Base-by-base conservation (phyloP, 53 echinoderm and acorn worm genomes). In the Hippasteria phrygiana region DNA sequence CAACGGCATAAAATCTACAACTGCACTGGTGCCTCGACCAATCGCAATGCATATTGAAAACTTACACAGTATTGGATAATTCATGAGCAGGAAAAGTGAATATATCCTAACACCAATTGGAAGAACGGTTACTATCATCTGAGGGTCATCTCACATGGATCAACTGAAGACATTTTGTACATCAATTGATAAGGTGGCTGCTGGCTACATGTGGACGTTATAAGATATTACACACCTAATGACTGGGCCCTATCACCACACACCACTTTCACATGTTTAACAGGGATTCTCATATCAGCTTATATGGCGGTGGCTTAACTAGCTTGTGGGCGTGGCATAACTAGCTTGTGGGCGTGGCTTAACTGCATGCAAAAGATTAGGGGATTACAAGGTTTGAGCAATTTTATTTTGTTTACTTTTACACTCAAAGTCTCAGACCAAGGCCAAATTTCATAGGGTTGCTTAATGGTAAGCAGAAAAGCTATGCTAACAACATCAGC, bases 1-100 rank as follows among this genome's bases (percentile, higher is more conserved):
- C 59, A 59, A 59, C 59, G n/a, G 59, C 59, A 59, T 59, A 18
- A 59, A 17, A 59, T 59, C 59, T 59, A 59, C 59, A 45, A 45
- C 6, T 45, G 46, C 26, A 18, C 59, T 17, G 0, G 26, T 59
- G 7, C 2, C 8, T 2, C 18, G 26, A 26, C 59, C 59, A 59
- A 59, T 59, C 59, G 26, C 26, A 59, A 24, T 59, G 59, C 59
- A 59, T 24, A 22, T 1, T 59, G 22, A 59, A 59, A n/a, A 59
- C 7, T 12, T 24, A 59, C 59, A 22, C 8, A 59, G 7, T 59
- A 13, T 59, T 7, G 16, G 22, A 59, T 59, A 7, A 59, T 4
- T 59, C 26, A 59, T 59, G 59, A 59, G 8, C 59, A 0, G 54
- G 46, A 45, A 45, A 45, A 45, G 5, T 5, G 11, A 45, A 5